phyloP scores from a whole-genome alignment of 2,888 invertebrate genomes.

The Drepana falcataria region DNA sequence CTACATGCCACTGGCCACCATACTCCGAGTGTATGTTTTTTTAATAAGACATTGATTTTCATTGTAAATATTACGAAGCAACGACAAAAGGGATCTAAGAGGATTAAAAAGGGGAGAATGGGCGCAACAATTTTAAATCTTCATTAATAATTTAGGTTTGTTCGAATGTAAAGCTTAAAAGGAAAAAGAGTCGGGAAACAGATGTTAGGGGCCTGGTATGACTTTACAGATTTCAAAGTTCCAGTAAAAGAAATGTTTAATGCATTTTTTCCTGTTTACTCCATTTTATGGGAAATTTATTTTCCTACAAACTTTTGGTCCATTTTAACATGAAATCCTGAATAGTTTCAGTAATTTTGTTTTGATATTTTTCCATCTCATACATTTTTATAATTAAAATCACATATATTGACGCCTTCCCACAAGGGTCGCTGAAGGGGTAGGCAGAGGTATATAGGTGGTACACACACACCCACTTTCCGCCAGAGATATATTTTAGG shows the following conservation, averaged over 20 bases:
- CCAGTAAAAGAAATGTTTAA: background rate
- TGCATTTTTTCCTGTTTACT: background rate
- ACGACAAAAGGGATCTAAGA: constrained; percentile 16
- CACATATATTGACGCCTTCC: too few relatives aligned
- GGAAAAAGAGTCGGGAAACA: background rate
- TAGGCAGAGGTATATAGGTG: too few relatives aligned
- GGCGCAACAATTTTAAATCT: constrained; percentile 26
- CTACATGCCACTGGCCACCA: constrained; percentile 51
- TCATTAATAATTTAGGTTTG: constrained; percentile 40
- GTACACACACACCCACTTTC: too few relatives aligned
- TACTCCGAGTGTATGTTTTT: constrained; percentile 45
- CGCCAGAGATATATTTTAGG: too few relatives aligned
- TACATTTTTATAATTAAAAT: too few relatives aligned
- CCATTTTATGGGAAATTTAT: background rate
- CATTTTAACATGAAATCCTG: too few relatives aligned
- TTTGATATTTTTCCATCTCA: too few relatives aligned
- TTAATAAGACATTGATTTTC: constrained; percentile 64
- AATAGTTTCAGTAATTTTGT: too few relatives aligned
- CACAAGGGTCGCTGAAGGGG: too few relatives aligned
- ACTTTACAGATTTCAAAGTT: background rate
- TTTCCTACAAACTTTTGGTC: too few relatives aligned
- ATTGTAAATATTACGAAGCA: constrained; percentile 20
- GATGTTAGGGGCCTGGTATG: background rate
- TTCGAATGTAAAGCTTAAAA: constrained; percentile 13
- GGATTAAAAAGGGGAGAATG: constrained; percentile 31